Evolutionary conservation across 1,140 invertebrate species (phyloP), one percentile per base, ranked within the genome.

Genomic region (Drosophila nasuta): DNA sequence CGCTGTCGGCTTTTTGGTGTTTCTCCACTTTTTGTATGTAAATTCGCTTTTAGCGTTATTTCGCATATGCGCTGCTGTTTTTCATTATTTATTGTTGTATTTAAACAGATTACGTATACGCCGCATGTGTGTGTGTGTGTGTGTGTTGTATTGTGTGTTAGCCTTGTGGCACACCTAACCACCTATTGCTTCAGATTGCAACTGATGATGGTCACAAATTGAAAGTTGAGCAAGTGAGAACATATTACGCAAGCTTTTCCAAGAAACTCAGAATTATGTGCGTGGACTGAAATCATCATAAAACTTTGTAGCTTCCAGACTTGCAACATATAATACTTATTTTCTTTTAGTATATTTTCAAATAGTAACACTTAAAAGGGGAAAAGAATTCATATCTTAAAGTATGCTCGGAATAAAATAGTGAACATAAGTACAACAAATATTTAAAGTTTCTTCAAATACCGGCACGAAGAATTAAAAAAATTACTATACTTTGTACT

Each of bases 71-170:
- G 75, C 71, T 64, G 75, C 71, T 64, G 70, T 67, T 74, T 76
- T 76, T 68, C 73, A 83, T 88, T 87, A 87, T 87, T 87, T 87
- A 87, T 87, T 88, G 79, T 57, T 88, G 82, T 75, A 87, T 87
- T 87, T 87, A 88, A 87, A 82, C 79, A 88, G 83, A 87, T 87
- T 88, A 88, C 83, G 82, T 74, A 79, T 77, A 77, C 75, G 82
- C 62, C 45, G 51, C 59, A 56, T 77, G 62, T 77, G 65, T 15
- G 3, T 51, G 15, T 15, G 15, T 15, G 15, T 60, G 20, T 45
- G 25, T 33, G 51, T 56, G 41, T 56, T 33, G 11, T 4, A 11
- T 43, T 13, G 48, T 2, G 41, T 43, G 15, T 30, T n/a, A 38
- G 51, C 30, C 5, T 30, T 51, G 20, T 45, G 64, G 70, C 56